Evolutionary conservation across 2,888 invertebrate genomes (phyloP), one percentile per base, ranked within the genome.

Genomic region (Hedychridium roseum): DNA sequence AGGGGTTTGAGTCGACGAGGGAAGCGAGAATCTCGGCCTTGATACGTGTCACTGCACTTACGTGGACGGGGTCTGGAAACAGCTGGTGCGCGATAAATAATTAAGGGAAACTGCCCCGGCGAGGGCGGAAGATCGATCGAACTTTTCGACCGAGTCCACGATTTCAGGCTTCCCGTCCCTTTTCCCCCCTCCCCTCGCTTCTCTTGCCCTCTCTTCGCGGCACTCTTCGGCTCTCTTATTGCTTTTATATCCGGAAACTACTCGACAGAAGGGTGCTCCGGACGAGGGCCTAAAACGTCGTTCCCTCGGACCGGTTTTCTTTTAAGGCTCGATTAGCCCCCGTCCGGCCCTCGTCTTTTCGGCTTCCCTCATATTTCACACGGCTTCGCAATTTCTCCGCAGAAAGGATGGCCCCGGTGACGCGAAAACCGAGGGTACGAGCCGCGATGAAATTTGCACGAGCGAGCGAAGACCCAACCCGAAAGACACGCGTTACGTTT

Each of bases 111-210:
- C 38, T 43, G 30, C 47, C 43, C 34, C 51, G 54, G 45, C 39
- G 37, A 47, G 54, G 50, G 50, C 60, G 15, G 51, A 60, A n/a
- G n/a, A 72, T 72, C 70, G 69, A 72, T 72, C 68, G 60, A 44
- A 51, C 26, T 42, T 47, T 48, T 40, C 50, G 39, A 53, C 55
- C 48, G 61, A 50, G 43, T 54, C 60, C 59, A 52, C 61, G 55
- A 62, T 66, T 59, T 49, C 57, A 60, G 60, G n/a, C n/a, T 50
- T 51, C 58, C 28, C 51, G 52, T 50, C 54, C 46, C 50, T 52
- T 57, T 54, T 41, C 52, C 43, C 41, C 34, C 46, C 49, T 49
- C 41, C 35, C 20, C 16, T 28, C 36, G 16, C 50, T 34, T 27
- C 28, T 26, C 35, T 12, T 4, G 14, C 16, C 12, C 23, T 16